A percentile compares a stretch with the other conserved stretches of the same genome.
phyloP scores from a whole-genome alignment of 2,888 invertebrate species.

The Amiota minor region DNA sequence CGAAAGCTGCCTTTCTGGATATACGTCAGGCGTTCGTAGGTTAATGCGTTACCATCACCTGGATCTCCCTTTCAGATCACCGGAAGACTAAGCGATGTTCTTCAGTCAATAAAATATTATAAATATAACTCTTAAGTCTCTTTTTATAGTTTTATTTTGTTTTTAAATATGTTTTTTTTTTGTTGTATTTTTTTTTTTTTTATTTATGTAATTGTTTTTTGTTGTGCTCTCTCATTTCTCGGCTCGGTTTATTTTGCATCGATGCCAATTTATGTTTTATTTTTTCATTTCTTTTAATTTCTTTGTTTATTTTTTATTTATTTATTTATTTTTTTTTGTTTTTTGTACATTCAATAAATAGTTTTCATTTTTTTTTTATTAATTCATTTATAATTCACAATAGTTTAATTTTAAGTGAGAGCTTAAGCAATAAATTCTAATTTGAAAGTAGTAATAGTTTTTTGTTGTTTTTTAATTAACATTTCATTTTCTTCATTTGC shows the following conservation, averaged over 20 bases:
- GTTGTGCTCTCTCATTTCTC: constrained; percentile 39
- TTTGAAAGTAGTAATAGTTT: constrained; percentile 19
- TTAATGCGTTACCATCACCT: too few relatives aligned
- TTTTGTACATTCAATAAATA: constrained; percentile 34
- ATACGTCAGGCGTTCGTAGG: too few relatives aligned
- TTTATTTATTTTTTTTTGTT: constrained; percentile 31
- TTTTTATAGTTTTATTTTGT: not conserved
- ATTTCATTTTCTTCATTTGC: constrained; percentile 31
- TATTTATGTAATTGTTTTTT: constrained; percentile 41
- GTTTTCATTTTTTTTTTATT: too few relatives aligned
- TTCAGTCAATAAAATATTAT: too few relatives aligned
- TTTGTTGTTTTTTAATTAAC: constrained; percentile 42
- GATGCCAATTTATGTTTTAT: too few relatives aligned
- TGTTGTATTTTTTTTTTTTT: constrained; percentile 54
- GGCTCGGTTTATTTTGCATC: too few relatives aligned
- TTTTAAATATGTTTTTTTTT: constrained; percentile 1
- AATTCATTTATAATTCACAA: too few relatives aligned
- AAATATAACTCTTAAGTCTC: too few relatives aligned
- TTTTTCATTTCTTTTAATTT: constrained; percentile 48
- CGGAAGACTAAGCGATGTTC: too few relatives aligned
- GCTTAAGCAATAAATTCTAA: constrained; percentile 5
- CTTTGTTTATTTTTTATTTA: constrained; percentile 46
- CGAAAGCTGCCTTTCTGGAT: too few relatives aligned
- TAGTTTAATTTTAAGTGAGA: not conserved
- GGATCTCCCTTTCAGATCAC: too few relatives aligned